A percentile compares a stretch with the other conserved stretches of the same genome.
Evolutionary conservation across 2,888 invertebrate genomes (phyloP).

Genomic region (Noctua comes): DNA sequence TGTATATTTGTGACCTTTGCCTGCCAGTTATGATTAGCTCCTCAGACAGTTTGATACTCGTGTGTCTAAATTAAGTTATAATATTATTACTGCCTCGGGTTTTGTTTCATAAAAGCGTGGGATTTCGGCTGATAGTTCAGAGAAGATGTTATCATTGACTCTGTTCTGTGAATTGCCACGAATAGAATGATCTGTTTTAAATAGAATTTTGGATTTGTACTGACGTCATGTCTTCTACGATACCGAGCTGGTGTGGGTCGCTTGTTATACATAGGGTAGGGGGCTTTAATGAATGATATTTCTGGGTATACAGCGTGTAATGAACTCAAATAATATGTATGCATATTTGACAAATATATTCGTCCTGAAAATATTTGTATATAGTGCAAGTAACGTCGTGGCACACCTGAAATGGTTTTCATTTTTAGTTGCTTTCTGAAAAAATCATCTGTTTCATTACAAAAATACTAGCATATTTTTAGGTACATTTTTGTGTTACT

Average conservation of each 20-base stretch:
- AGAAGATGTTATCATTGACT: slow-evolving; percentile 5
- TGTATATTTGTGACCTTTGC: slow-evolving; percentile 14
- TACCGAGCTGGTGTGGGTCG: background rate
- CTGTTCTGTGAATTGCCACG: background rate
- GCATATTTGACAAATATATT: too few species aligned
- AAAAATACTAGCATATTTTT: too few species aligned
- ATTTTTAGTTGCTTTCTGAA: background rate
- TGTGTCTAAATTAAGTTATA: slow-evolving; percentile 15
- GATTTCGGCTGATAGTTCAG: background rate
- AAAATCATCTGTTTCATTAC: background rate
- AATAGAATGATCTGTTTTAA: slow-evolving; percentile 25
- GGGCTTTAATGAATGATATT: background rate
- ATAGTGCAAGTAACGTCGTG: background rate
- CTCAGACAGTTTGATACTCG: slow-evolving; percentile 7
- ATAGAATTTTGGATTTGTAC: background rate
- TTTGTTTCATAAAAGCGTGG: slow-evolving; percentile 23
- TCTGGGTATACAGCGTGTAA: background rate
- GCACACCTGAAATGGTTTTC: background rate
- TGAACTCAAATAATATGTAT: background rate
- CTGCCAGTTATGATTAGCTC: slow-evolving; percentile 8
- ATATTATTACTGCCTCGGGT: background rate
- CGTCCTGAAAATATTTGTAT: background rate
- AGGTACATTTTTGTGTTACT: too few species aligned
- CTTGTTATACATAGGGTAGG: too few species aligned
- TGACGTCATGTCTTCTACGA: background rate